phyloP scores from a whole-genome alignment of 2,888 invertebrate species.

The Acrocera orbiculus region DNA sequence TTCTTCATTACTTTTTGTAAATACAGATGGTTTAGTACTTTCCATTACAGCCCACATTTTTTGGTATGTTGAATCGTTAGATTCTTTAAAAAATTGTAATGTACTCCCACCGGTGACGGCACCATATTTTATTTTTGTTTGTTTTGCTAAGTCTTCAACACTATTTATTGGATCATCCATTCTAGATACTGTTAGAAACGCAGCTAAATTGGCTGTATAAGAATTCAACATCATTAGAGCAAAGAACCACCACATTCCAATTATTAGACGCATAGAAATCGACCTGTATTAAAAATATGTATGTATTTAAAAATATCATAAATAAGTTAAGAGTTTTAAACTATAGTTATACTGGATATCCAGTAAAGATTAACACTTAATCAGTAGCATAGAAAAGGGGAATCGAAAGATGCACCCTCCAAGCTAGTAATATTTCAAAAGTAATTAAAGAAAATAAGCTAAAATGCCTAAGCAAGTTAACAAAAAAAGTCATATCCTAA shows the following conservation, averaged over 20 bases:
- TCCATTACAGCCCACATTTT: conserved; percentile 85
- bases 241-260: conserved; percentile 70
- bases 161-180: conserved; percentile 78
- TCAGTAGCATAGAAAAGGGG: neutral
- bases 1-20: conserved; percentile 58
- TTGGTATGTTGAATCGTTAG: conserved; percentile 69
- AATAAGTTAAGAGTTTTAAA: no score
- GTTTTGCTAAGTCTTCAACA: conserved; percentile 79
- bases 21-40: conserved; percentile 60
- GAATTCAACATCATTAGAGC: conserved; percentile 66
- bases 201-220: conserved; percentile 88
- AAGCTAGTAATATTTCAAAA: no score
- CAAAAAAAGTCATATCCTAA: no score
- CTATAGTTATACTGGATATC: no score
- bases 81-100: conserved; percentile 72
- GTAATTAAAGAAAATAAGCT: no score
- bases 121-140: conserved; percentile 88
- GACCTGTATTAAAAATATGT: conserved; percentile 36
- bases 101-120: conserved; percentile 79
- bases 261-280: conserved; percentile 57
- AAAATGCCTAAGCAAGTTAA: no score
- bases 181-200: conserved; percentile 76
- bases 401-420: no score
- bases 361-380: no score
- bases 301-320: no score